These are phyloP conservation scores for Podargus strigoides DNA, from an alignment of 2,797 vertebrate genomes.

Conservation along the genomic window DNA sequence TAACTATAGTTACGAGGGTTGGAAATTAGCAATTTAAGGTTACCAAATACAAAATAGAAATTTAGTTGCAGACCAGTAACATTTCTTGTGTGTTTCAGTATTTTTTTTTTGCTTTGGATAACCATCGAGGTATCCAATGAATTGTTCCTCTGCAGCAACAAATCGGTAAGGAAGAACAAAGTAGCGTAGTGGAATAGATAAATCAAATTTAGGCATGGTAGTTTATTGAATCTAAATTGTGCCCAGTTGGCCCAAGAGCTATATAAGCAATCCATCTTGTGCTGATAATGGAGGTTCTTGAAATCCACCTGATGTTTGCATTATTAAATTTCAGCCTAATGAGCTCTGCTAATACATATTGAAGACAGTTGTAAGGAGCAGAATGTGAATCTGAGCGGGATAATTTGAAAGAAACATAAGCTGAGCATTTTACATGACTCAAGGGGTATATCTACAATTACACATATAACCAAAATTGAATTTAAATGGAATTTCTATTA, in stretches of 20 bases:
- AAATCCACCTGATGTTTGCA: conserved; percentile 97
- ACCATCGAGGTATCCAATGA: conserved; percentile 78
- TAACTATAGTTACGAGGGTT: background rate
- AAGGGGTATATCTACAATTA: conserved; percentile 92
- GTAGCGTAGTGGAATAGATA: conserved; percentile 84
- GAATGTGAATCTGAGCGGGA: conserved; percentile 76
- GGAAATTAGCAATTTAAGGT: background rate
- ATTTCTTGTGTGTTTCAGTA: conserved; percentile 62
- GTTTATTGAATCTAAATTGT: conserved; percentile 99
- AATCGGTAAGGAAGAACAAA: conserved; percentile 79
- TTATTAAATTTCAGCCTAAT: conserved; percentile 98
- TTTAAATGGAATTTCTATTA: conserved; percentile 86
- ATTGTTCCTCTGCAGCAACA: conserved; percentile 84
- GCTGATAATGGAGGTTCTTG: conserved; percentile 92
- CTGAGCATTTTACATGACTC: conserved; percentile 89
- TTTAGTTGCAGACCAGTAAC: conserved; percentile 71
- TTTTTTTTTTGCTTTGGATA: conserved; percentile 71
- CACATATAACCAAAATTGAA: conserved; percentile 89
- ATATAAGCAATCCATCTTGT: conserved; percentile 95
- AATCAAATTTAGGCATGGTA: conserved; percentile 92
- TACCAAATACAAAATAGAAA: conserved; percentile 10
- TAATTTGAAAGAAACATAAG: conserved; percentile 89
- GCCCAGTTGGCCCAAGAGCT: conserved; percentile 88
- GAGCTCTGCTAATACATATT: conserved; percentile 96
- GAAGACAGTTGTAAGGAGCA: conserved; percentile 83